Evolutionary conservation across 2,888 invertebrate species (phyloP).

Genomic region (Agapetus fuscipes): DNA sequence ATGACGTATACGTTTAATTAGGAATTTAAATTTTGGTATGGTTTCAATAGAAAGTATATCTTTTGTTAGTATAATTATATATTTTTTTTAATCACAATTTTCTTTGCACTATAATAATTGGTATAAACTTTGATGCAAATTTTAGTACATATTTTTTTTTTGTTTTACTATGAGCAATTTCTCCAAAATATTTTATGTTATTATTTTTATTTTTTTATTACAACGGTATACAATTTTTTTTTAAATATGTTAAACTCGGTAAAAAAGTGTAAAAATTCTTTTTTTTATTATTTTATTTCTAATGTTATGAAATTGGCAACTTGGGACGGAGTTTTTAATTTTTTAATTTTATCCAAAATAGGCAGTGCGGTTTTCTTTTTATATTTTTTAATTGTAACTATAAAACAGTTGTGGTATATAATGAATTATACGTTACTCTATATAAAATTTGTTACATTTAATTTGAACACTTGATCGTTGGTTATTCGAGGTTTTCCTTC

Average conservation of each 20-base stretch:
- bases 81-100: background rate
- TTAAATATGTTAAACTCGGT: background rate
- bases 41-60: too few species aligned
- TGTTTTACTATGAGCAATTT: too few species aligned
- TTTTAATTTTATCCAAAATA: background rate
- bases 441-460: background rate
- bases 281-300: conserved; percentile 5
- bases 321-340: conserved; percentile 13
- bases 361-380: background rate
- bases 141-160: too few species aligned
- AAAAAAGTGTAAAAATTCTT: conserved; percentile 12
- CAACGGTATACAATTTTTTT: background rate
- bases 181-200: too few species aligned
- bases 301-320: conserved; percentile 13
- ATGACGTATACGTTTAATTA: too few species aligned
- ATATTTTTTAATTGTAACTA: too few species aligned
- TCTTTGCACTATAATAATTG: conserved; percentile 1
- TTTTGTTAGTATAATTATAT: background rate
- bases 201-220: background rate
- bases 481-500: background rate
- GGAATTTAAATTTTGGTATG: too few species aligned
- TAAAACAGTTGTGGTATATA: too few species aligned
- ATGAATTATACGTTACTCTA: too few species aligned
- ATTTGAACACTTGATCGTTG: too few species aligned
- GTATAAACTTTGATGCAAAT: too few species aligned